phyloP scores from a whole-genome alignment of 2,113 vertebrate species.

The Laticauda laticaudata region DNA sequence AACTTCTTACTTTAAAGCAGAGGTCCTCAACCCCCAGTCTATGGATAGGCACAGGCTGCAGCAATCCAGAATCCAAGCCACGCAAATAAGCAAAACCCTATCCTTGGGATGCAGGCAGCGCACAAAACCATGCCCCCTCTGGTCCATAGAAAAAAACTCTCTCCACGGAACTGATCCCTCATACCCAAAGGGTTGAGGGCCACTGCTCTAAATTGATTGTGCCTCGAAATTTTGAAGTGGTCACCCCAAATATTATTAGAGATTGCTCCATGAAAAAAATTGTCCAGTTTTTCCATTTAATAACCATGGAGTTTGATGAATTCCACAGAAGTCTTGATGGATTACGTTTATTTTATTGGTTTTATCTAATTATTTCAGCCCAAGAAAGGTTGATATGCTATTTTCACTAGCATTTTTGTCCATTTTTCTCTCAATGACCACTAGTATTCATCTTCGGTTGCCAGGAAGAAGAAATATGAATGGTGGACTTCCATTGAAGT shows the following conservation, averaged over 20 bases:
- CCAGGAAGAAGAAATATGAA: neutral
- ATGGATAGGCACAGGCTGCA: no score
- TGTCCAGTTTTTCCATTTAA: neutral
- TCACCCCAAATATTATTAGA: neutral
- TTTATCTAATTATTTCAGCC: neutral
- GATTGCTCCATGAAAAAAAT: neutral
- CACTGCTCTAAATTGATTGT: neutral
- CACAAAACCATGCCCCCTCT: no score
- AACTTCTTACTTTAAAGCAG: neutral
- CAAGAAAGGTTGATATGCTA: neutral
- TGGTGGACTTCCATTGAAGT: constrained; percentile 4
- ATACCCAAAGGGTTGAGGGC: no score
- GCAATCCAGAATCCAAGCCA: no score
- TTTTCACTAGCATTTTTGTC: neutral
- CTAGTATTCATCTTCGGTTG: neutral
- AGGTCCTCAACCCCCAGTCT: no score
- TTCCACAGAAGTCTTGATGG: neutral
- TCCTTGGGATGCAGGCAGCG: no score
- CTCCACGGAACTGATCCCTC: no score
- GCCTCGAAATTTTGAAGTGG: neutral
- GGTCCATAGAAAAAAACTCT: no score
- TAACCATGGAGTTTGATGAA: neutral
- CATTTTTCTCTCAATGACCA: neutral
- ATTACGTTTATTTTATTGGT: neutral
- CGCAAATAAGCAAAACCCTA: no score